phyloP scores from a whole-genome alignment of 2,113 vertebrate species.

The Phalacrocorax carbo region DNA sequence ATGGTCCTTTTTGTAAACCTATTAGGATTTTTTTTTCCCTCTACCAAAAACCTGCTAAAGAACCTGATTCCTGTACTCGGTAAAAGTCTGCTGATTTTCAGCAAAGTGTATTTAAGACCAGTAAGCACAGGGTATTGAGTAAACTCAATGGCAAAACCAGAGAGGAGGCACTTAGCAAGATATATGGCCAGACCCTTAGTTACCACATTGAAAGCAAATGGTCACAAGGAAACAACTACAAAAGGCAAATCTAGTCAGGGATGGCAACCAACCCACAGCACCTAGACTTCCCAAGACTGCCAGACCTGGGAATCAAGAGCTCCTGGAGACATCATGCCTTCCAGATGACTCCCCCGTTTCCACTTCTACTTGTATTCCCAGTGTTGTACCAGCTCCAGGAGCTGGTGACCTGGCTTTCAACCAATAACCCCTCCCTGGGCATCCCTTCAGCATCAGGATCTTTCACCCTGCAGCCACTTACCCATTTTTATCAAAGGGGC shows the following conservation, averaged over 20 bases:
- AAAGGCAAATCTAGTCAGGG: background rate
- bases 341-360: background rate
- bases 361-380: background rate
- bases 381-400: background rate
- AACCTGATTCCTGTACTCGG: background rate
- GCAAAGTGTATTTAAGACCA: background rate
- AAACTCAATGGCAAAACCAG: background rate
- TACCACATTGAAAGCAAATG: background rate
- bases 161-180: background rate
- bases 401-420: background rate
- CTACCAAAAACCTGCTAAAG: background rate
- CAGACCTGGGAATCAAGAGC: background rate
- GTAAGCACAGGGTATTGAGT: background rate
- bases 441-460: background rate
- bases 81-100: background rate
- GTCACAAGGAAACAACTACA: background rate
- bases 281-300: background rate
- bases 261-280: background rate
- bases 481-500: background rate
- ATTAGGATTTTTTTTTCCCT: fast-evolving
- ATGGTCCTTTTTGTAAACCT: background rate
- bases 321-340: background rate
- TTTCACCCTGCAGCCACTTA: background rate
- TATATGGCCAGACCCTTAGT: background rate
- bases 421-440: background rate